Evolutionary conservation across 2,888 invertebrate genomes (phyloP), one percentile per base, ranked within the genome.

Genomic region (Theodoxus fluviatilis): DNA sequence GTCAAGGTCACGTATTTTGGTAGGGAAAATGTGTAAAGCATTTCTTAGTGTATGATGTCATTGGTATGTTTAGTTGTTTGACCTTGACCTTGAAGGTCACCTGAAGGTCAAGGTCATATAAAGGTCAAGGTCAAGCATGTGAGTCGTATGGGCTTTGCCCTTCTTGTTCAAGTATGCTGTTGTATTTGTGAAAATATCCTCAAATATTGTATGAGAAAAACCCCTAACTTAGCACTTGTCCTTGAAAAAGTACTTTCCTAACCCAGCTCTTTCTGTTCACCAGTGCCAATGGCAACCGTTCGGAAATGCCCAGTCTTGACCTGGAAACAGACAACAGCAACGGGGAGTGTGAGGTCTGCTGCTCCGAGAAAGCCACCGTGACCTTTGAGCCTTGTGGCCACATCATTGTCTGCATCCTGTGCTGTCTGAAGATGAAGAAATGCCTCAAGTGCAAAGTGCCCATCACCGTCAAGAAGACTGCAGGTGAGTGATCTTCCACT

Each of bases 381-480:
- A 89, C 88, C 68, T 91, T 94, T 80, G 91, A 92, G 80, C 93
- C 94, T 0, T 94, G 94, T 84, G 90, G 90, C 67, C 93, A 94
- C 86, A 90, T 90, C 79, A 91, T 93, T 3, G 91, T 92, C 0
- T 94, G 94, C 83, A 91, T 91, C 78, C 93, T 93, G 74, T 94
- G 94, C 84, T 91, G 92, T 66, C 88, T 91, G 22, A 89, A 93
- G 68, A 92, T 94, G 91, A 93, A 93, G 83, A 93, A 92, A 85
- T 93, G 93, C 84, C 86, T 93, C 40, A 89, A 90, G 65, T 93
- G 93, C 82, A 91, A 91, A 52, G 87, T 88, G 43, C 82, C 88
- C 12, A 92, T 93, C 66, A 77, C 79, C 52, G 72, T 72, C 47
- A 89, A 88, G 76, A 78, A 80, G 38, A 79, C 79, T 18, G 74